phyloP scores from a whole-genome alignment of 2,888 invertebrate genomes.

The Branchipolynoe longqiensis region DNA sequence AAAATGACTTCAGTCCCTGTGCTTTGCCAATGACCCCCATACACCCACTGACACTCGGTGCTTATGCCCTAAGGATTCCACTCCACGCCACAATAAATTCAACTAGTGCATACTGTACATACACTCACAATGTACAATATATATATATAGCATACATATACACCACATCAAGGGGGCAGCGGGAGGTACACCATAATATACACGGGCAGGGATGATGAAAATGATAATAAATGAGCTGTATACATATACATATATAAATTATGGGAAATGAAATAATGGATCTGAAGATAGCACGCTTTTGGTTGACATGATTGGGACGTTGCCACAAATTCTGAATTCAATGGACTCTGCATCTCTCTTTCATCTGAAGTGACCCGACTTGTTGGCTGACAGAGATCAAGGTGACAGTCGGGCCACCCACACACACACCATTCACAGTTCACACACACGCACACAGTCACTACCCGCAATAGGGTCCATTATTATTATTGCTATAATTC shows the following conservation, averaged over 20 bases:
- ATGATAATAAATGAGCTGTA: slow-evolving; percentile 3
- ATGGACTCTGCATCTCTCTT: too few species aligned
- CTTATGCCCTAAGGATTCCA: too few species aligned
- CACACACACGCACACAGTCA: background rate
- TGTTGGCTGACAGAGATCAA: too few species aligned
- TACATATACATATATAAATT: background rate
- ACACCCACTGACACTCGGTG: too few species aligned
- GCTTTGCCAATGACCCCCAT: too few species aligned
- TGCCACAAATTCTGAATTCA: too few species aligned
- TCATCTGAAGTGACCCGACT: too few species aligned
- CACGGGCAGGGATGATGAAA: background rate
- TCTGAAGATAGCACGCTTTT: slow-evolving; percentile 27
- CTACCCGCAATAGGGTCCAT: background rate
- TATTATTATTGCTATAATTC: background rate
- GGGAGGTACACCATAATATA: background rate
- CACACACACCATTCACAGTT: background rate
- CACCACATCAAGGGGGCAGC: background rate
- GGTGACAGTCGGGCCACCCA: background rate
- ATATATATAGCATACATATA: background rate
- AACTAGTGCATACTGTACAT: too few species aligned
- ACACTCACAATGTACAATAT: too few species aligned
- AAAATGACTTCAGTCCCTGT: too few species aligned
- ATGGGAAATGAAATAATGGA: background rate
- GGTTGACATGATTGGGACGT: slow-evolving; percentile 5
- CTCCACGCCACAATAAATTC: too few species aligned